A percentile compares a stretch with the other conserved stretches of the same genome.
Conservation (phyloP, 2,113 vertebrate genomes). For the Macaca fascicularis region DNA sequence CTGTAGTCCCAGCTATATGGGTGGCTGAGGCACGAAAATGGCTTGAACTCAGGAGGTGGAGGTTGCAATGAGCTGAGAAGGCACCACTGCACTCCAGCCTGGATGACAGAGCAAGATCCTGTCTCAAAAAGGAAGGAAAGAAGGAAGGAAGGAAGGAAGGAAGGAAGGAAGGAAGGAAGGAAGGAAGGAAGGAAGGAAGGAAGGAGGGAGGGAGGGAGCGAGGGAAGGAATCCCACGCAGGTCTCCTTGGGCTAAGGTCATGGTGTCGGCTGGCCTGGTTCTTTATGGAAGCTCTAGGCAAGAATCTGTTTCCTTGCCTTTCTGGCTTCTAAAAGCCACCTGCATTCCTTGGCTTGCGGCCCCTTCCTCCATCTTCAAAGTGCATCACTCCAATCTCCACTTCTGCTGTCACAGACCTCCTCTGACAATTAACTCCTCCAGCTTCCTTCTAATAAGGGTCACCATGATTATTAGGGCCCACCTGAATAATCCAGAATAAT, state of each 20-base stretch:
- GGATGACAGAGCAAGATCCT: too few species aligned
- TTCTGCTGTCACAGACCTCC: background rate
- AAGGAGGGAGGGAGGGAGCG: rapidly evolving
- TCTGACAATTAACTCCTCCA: background rate
- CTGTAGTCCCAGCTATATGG: too few species aligned
- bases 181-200: too few species aligned
- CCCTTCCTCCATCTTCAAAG: background rate
- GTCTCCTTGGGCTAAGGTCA: background rate
- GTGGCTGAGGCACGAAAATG: too few species aligned
- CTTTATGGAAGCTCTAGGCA: background rate
- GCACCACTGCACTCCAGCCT: too few species aligned
- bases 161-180: too few species aligned
- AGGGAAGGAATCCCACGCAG: background rate
- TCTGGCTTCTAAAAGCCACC: background rate
- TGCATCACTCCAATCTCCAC: background rate
- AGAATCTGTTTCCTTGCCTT: background rate
- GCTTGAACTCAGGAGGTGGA: too few species aligned
- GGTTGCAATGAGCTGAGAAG: too few species aligned
- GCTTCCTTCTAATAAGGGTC: background rate
- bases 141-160: too few species aligned
- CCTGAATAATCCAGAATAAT: background rate
- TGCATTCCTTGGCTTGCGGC: background rate
- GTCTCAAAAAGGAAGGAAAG: too few species aligned
- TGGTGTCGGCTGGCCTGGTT: background rate
- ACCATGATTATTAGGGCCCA: background rate